Evolutionary conservation across 2,113 vertebrate genomes (phyloP).

Genomic region (Delphinapterus leucas): DNA sequence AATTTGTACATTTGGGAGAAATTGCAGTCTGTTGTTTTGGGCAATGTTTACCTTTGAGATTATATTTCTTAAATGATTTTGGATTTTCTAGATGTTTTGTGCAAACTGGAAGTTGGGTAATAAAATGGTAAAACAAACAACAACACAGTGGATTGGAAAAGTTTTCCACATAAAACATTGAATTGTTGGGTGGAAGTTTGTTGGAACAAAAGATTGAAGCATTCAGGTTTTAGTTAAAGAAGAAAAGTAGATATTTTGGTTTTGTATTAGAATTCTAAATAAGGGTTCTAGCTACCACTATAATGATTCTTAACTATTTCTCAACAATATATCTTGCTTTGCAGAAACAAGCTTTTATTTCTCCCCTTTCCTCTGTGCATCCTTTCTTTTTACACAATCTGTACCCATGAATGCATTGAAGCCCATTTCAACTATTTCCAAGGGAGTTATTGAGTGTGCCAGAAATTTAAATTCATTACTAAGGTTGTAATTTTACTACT

Average conservation of each 20-base stretch:
- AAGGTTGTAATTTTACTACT: not conserved
- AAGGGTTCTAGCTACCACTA: not conserved
- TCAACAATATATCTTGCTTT: slow-evolving; percentile 4
- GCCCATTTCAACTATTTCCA: not conserved
- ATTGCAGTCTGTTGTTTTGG: not conserved
- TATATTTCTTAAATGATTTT: slow-evolving; percentile 37
- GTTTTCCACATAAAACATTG: not conserved
- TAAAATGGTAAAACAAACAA: not conserved
- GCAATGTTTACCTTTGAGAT: slow-evolving; percentile 37
- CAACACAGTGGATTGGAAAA: not conserved
- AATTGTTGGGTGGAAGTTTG: not conserved
- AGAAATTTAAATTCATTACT: not conserved
- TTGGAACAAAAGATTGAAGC: not conserved
- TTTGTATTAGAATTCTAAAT: not conserved
- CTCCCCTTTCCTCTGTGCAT: not conserved
- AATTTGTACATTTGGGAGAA: slow-evolving; percentile 35
- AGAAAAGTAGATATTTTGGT: not conserved
- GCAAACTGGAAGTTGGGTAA: not conserved
- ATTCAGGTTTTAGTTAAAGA: not conserved
- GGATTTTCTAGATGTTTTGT: not conserved
- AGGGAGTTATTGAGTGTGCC: not conserved
- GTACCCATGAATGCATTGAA: not conserved
- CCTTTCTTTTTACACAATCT: not conserved
- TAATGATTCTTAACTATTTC: not conserved
- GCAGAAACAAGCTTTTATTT: not conserved